Base-by-base conservation (phyloP, 2,113 vertebrate species). In the Glaucomys volans region DNA sequence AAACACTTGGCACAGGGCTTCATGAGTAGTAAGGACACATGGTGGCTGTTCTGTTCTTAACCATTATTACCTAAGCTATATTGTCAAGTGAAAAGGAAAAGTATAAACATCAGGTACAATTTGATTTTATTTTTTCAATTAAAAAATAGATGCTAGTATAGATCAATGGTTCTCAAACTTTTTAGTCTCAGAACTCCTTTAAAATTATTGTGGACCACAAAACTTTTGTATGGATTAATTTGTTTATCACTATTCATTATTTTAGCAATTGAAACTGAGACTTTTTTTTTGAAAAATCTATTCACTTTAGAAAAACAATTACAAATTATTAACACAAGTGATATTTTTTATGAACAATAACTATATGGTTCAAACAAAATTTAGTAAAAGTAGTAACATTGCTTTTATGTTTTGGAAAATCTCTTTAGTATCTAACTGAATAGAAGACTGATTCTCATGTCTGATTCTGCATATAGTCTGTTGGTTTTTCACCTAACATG, bases 181-280 rank as follows among this genome's bases (percentile, higher is more conserved):
- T 59, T 88, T 81, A 35, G 20, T 85, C 24, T 80, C 57, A 81
- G 59, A 85, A 69, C 8, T 8, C 59, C 18, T 91, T 95, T 81
- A 89, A 82, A 94, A 79, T 90, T 28, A 44, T 47, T 71, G 35
- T 80, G 37, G 44, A 40, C 16, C 32, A 13, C 4, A 18, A 88
- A 84, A 47, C 14, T 54, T 77, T 95, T 62, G 42, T 59, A 74
- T 77, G 2, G 82, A 32, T 92, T 50, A 1, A 8, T 50, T 96
- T 94, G 57, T 76, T 82, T 86, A 77, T 72, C 86, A 28, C 42
- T 76, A 47, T 32, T 96, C 76, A 86, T 13, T 9, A 81, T 69
- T 92, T 94, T 71, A 81, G 6, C 79, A 95, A 64, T 74, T 86
- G 84, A 92, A 67, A 87, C n/a, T 44, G 8, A 75, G 30, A 28